A percentile compares a stretch with the other conserved stretches of the same genome.
Conservation (phyloP, 2,797 vertebrate genomes). For the Danionella dracula region DNA sequence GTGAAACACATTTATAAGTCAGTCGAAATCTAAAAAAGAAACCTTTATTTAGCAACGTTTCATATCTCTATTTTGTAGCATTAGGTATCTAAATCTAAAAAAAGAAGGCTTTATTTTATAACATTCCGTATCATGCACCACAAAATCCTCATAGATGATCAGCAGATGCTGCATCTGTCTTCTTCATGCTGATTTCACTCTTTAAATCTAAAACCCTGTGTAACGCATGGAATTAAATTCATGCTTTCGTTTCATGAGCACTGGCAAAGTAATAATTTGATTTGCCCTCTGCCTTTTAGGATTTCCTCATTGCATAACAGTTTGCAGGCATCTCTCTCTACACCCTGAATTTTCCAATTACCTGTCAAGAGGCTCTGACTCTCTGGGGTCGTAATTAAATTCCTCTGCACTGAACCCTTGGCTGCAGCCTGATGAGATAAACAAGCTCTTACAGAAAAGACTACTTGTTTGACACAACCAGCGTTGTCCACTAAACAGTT, state of each 20-base stretch:
- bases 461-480: background rate
- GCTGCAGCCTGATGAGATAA: background rate
- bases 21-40: no score
- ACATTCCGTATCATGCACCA: background rate
- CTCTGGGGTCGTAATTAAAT: conserved; percentile 17
- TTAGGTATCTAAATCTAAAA: no score
- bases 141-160: background rate
- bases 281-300: conserved; percentile 10
- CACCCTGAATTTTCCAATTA: background rate
- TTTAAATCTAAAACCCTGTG: background rate
- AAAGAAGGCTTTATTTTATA: no score
- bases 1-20: no score
- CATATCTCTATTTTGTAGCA: no score
- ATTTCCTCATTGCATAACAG: conserved; percentile 1
- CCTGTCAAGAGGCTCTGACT: conserved; percentile 17
- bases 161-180: conserved; percentile 23
- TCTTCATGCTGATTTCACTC: background rate
- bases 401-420: conserved; percentile 8
- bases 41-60: no score
- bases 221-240: background rate
- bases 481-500: background rate
- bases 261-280: background rate
- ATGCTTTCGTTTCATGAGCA: background rate
- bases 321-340: background rate
- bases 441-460: background rate